phyloP scores from a whole-genome alignment of 2,888 invertebrate genomes.

The Crioceris asparagi region DNA sequence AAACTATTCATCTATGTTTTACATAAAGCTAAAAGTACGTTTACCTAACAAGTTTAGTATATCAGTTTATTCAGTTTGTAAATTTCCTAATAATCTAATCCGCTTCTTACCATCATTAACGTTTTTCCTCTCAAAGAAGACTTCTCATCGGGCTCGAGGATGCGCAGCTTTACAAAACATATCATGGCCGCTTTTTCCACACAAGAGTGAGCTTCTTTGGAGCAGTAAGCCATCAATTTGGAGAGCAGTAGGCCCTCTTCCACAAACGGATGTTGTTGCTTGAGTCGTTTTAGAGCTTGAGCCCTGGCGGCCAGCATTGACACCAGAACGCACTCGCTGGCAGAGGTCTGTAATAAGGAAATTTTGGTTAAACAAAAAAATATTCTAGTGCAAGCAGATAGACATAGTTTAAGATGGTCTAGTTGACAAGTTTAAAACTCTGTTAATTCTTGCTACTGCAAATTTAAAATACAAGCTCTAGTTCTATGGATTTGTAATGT shows the following conservation, averaged over 20 bases:
- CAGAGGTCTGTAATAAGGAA: constrained; percentile 63
- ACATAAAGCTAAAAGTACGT: too few species aligned
- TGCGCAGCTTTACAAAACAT: constrained; percentile 58
- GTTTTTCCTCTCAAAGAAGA: constrained; percentile 53
- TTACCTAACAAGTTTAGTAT: too few species aligned
- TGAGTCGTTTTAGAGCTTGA: constrained; percentile 57
- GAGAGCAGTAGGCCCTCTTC: constrained; percentile 64
- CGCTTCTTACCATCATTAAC: too few species aligned
- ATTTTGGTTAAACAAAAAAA: neutral
- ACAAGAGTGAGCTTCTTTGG: constrained; percentile 63
- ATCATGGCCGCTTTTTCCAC: constrained; percentile 73
- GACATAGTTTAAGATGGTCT: too few species aligned
- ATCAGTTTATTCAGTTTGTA: too few species aligned
- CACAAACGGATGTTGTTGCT: constrained; percentile 39
- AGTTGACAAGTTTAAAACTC: too few species aligned
- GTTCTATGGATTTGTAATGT: too few species aligned
- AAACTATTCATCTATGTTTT: too few species aligned
- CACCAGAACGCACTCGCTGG: constrained; percentile 73
- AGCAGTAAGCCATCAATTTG: constrained; percentile 65
- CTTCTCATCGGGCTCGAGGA: constrained; percentile 60
- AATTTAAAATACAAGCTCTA: too few species aligned
- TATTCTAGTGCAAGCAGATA: constrained; percentile 1
- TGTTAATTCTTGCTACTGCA: too few species aligned
- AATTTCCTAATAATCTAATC: too few species aligned
- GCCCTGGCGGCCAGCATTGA: constrained; percentile 66